Evolutionary conservation across 2,888 invertebrate genomes (phyloP).

Genomic region (Eupithecia exiguata): DNA sequence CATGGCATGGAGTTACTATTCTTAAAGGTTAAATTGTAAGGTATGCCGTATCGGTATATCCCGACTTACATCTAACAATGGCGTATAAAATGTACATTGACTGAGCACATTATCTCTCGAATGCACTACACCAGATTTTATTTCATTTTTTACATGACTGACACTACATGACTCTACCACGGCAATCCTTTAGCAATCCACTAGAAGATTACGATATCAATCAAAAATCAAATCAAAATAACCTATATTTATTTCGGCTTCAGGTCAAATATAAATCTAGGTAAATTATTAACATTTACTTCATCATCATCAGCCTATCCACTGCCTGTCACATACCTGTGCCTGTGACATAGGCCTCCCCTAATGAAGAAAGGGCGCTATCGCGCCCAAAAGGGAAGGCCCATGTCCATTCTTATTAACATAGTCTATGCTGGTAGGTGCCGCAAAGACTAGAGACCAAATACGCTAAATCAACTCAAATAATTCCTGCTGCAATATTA

Average conservation of each 20-base stretch:
- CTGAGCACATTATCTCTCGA: not conserved
- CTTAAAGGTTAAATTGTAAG: slow-evolving; percentile 7
- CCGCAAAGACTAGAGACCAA: not conserved
- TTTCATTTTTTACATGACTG: not conserved
- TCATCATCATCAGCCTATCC: too few relatives aligned
- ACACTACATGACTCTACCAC: not conserved
- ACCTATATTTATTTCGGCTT: too few relatives aligned
- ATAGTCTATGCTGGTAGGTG: too few relatives aligned
- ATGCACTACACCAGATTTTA: not conserved
- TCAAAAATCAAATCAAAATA: not conserved
- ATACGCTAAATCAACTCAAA: not conserved
- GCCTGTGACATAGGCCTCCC: too few relatives aligned
- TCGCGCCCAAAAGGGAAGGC: too few relatives aligned
- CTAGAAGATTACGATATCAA: not conserved
- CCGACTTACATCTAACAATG: not conserved
- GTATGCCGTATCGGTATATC: not conserved
- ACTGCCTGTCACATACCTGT: too few relatives aligned
- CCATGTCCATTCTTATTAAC: too few relatives aligned
- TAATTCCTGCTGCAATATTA: slow-evolving; percentile 16
- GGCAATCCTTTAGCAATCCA: not conserved
- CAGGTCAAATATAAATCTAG: too few relatives aligned
- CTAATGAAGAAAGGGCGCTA: too few relatives aligned
- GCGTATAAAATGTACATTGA: not conserved
- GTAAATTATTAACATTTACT: too few relatives aligned
- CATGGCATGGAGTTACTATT: slow-evolving; percentile 12